phyloP scores from a whole-genome alignment of 2,888 invertebrate genomes.

The Philhelius pedissequus region DNA sequence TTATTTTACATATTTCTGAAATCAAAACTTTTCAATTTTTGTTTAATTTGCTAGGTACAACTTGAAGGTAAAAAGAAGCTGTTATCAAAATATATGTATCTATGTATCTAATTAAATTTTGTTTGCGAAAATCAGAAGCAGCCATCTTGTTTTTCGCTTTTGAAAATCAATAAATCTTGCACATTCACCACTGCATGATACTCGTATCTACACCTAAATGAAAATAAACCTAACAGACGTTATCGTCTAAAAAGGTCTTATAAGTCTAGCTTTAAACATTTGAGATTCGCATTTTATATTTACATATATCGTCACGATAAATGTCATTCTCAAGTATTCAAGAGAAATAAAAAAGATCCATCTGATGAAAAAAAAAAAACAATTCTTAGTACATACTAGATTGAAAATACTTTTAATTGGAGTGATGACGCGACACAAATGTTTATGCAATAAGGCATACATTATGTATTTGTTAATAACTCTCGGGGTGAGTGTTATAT shows the following conservation, averaged over 20 bases:
- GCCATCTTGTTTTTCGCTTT: neutral
- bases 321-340: neutral
- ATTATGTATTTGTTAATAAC: too few relatives aligned
- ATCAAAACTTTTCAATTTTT: neutral
- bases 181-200: too few relatives aligned
- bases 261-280: neutral
- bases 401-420: neutral
- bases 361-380: neutral
- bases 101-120: too few relatives aligned
- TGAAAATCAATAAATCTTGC: neutral
- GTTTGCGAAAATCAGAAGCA: neutral
- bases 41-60: neutral
- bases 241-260: neutral
- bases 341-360: neutral
- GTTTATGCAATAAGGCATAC: neutral
- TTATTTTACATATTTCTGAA: neutral
- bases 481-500: neutral
- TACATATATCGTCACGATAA: neutral
- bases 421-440: neutral
- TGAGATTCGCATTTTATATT: neutral
- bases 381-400: neutral
- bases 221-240: neutral
- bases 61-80: too few relatives aligned
- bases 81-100: too few relatives aligned
- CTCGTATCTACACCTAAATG: too few relatives aligned